A percentile compares a stretch with the other conserved stretches of the same genome.
These are phyloP conservation scores for Erpobdella octoculata DNA, from an alignment of 2,888 invertebrate species.

Conservation along the genomic window DNA sequence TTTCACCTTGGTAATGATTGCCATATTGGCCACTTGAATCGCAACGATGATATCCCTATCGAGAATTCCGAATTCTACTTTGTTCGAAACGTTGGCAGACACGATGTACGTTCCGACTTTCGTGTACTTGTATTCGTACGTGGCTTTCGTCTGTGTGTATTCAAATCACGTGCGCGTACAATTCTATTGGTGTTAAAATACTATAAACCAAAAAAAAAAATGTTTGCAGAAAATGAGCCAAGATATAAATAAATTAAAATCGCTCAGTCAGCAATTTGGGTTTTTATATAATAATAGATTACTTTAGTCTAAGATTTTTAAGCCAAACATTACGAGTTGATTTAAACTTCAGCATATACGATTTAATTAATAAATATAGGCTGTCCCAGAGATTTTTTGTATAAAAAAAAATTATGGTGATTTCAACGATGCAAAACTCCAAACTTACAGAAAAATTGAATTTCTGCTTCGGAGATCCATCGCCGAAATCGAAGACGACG, in stretches of 20 bases:
- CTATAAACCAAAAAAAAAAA: no score
- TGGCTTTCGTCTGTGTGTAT: not conserved
- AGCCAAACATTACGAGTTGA: not conserved
- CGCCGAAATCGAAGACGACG: slow-evolving; percentile 26
- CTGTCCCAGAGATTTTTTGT: no score
- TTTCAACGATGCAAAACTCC: not conserved
- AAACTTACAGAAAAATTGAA: slow-evolving; percentile 1
- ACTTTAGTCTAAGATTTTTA: no score
- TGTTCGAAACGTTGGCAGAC: slow-evolving; percentile 31
- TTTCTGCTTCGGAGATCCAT: not conserved
- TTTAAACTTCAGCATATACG: not conserved
- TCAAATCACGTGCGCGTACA: no score
- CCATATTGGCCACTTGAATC: slow-evolving; percentile 28
- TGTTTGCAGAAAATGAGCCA: no score
- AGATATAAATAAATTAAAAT: no score
- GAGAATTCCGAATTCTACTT: slow-evolving; percentile 9
- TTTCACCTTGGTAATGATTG: slow-evolving; percentile 7
- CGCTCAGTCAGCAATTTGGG: no score
- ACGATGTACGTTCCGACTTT: slow-evolving; percentile 28
- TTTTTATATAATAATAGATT: no score
- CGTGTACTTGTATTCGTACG: slow-evolving; percentile 25
- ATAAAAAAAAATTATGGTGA: not conserved
- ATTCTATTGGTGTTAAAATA: no score
- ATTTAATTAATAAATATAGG: no score
- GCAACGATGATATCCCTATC: slow-evolving; percentile 21